Conservation (phyloP, 2,113 vertebrate species). For the Gymnogyps californianus region DNA sequence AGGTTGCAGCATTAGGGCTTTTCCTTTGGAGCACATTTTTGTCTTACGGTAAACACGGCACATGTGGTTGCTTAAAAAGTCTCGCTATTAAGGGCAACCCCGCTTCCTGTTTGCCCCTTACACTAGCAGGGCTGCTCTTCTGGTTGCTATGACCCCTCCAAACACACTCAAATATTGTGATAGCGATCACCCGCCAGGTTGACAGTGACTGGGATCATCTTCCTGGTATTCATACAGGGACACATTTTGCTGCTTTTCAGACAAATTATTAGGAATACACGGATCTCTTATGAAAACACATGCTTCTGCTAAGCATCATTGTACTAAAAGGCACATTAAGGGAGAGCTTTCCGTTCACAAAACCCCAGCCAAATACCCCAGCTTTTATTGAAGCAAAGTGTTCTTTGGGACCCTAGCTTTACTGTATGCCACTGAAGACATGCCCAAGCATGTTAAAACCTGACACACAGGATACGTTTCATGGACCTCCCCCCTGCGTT, state of each 20-base stretch:
- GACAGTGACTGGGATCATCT: neutral
- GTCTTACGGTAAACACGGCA: accelerated
- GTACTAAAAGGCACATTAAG: neutral
- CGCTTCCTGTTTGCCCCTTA: accelerated
- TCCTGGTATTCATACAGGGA: neutral
- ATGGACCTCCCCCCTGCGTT: neutral
- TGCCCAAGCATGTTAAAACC: neutral
- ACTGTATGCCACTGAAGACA: neutral
- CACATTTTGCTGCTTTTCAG: neutral
- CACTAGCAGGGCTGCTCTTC: neutral
- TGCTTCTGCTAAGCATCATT: neutral
- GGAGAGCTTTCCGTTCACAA: neutral
- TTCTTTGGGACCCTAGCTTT: neutral
- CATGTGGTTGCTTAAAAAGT: neutral
- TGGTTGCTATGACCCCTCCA: neutral
- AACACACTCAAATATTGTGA: neutral
- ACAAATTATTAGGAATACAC: neutral
- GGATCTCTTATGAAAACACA: neutral
- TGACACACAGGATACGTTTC: neutral
- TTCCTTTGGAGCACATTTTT: neutral
- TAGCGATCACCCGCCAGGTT: accelerated
- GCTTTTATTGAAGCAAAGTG: neutral
- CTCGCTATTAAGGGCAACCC: neutral
- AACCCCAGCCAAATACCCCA: neutral
- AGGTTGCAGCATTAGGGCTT: neutral